A percentile compares a stretch with the other conserved stretches of the same genome.
These are phyloP conservation scores for Allobates femoralis DNA, from an alignment of 2,797 vertebrate genomes.

Conservation along the genomic window DNA sequence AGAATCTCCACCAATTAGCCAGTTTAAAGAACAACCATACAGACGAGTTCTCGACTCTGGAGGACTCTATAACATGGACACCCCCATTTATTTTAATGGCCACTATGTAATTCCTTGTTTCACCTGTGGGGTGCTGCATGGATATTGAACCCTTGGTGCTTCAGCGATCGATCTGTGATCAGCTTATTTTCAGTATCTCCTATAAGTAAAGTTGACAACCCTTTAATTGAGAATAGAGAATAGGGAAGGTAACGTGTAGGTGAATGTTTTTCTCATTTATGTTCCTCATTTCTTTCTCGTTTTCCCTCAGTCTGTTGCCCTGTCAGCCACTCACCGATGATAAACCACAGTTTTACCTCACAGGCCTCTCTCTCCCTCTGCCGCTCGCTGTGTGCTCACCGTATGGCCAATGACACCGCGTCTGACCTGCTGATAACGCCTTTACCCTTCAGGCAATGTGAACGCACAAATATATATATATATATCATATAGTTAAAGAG, in stretches of 20 bases:
- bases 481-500: conserved; percentile 59
- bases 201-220: background rate
- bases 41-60: background rate
- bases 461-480: conserved; percentile 61
- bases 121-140: background rate
- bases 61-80: background rate
- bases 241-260: background rate
- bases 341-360: conserved; percentile 64
- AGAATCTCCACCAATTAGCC: background rate
- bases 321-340: conserved; percentile 33
- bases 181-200: background rate
- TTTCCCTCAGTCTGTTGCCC: background rate
- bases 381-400: conserved; percentile 59
- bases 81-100: background rate
- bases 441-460: conserved; percentile 64
- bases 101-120: background rate
- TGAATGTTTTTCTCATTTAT: background rate
- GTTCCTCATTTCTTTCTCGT: background rate
- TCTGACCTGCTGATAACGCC: conserved; percentile 63
- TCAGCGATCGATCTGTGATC: background rate
- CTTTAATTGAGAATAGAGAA: background rate
- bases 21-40: background rate
- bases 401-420: conserved; percentile 61
- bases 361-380: conserved; percentile 62
- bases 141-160: background rate